Evolutionary conservation across 2,797 vertebrate genomes (phyloP).

Genomic region (Tangara arthus): DNA sequence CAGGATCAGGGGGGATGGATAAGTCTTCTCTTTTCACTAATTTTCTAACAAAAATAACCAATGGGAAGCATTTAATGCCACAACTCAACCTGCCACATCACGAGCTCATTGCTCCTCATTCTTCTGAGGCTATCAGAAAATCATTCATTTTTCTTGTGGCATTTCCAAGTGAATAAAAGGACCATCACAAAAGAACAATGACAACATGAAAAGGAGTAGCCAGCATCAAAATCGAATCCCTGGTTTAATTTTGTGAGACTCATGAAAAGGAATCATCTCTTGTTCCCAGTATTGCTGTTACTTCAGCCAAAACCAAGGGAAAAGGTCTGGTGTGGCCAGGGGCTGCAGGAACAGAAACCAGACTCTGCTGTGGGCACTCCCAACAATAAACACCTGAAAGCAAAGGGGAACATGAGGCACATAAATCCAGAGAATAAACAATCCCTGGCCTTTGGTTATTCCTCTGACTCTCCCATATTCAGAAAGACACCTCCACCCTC

Average conservation of each 20-base stretch:
- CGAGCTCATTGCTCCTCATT: not conserved
- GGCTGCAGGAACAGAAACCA: not conserved
- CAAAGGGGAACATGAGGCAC: not conserved
- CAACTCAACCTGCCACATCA: not conserved
- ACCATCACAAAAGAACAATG: not conserved
- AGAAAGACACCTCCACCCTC: not conserved
- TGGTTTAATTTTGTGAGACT: not conserved
- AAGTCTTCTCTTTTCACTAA: not conserved
- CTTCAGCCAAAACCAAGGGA: not conserved
- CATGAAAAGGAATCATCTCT: not conserved
- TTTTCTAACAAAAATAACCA: not conserved
- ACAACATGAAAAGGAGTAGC: not conserved
- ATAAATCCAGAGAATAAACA: not conserved
- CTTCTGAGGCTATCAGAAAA: not conserved
- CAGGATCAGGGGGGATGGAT: not conserved
- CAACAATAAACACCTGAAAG: not conserved
- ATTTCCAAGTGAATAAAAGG: not conserved
- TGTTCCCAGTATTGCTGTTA: not conserved
- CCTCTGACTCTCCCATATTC: not conserved
- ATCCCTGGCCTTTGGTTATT: not conserved
- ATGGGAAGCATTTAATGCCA: not conserved
- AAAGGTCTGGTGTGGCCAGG: not conserved
- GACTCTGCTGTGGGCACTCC: not conserved
- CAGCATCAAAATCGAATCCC: not conserved
- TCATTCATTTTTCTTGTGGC: not conserved